Base-by-base conservation (phyloP, 2,797 vertebrate genomes). In the Thunnus albacares region DNA sequence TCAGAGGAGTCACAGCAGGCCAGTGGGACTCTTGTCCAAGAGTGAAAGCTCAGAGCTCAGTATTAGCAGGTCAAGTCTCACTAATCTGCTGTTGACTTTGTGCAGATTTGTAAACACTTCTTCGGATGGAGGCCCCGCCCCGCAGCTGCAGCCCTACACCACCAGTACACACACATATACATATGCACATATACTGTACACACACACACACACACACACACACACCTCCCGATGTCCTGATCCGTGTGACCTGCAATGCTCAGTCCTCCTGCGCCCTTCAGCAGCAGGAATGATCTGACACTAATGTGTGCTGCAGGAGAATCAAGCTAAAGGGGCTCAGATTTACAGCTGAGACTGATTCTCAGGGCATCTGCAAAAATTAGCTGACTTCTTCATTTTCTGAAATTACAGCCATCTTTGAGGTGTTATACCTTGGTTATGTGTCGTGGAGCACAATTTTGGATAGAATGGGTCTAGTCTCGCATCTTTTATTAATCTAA, bases 1-100 rank as follows among this genome's bases (percentile, higher is more conserved):
- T 68, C 12, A 49, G 12, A 26, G 71, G 58, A 77, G 81, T 79
- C 71, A 26, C n/a, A n/a, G 69, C 66, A 38, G 77, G 53, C 26
- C 71, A 77, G 20, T 53, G 22, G 20, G 58, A n/a, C 15, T 53
- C 51, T 51, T 28, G 43, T 72, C 60, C 24, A 75, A 71, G 70
- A 84, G 80, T 71, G 75, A 92, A 92, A 90, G 84, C 90, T 87
- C 69, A 69, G 71, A 73, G 80, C 83, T 92, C 63, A 49, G 82
- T 77, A 77, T 91, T 86, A 87, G 62, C 78, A 61, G 73, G 86
- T 86, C 87, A 92, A 89, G 58, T 87, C 83, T 52, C 60, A 57
- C 58, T 95, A 94, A 94, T 93, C 90, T 88, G 76, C 65, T 79
- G 69, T 81, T 90, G 89, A 90, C 92, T 82, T 82, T 80, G 75